Conservation (phyloP, 2,113 vertebrate species). For the Callocephalon fimbriatum region DNA sequence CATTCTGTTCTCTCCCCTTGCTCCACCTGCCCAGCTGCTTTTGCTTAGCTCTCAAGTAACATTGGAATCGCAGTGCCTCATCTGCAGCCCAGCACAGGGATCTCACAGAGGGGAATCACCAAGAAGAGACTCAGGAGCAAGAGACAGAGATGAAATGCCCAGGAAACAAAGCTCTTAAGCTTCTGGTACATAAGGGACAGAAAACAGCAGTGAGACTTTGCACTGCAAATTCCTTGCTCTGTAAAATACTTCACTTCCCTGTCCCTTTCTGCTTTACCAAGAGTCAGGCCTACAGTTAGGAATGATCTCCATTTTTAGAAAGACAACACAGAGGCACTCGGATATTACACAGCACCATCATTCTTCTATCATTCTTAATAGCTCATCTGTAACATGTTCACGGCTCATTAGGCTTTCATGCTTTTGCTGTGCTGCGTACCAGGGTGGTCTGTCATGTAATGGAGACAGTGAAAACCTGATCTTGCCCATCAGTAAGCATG, state of each 20-base stretch:
- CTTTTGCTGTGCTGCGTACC: background rate
- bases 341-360: background rate
- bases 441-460: background rate
- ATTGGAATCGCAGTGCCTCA: background rate
- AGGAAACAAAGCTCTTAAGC: background rate
- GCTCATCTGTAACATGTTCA: background rate
- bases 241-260: background rate
- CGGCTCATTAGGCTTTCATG: background rate
- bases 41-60: slow-evolving; percentile 22
- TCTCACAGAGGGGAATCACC: background rate
- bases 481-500: background rate
- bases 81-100: background rate
- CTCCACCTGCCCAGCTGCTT: slow-evolving; percentile 57
- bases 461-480: background rate
- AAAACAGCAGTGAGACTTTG: background rate
- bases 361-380: background rate
- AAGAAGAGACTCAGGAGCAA: background rate
- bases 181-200: background rate
- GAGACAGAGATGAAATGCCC: background rate
- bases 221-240: background rate
- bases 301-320: background rate
- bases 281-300: background rate
- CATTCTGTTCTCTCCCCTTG: slow-evolving; percentile 65
- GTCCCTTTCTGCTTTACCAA: background rate
- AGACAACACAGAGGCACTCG: background rate